Base-by-base conservation (phyloP, 2,888 invertebrate species). In the Rotaria socialis region DNA sequence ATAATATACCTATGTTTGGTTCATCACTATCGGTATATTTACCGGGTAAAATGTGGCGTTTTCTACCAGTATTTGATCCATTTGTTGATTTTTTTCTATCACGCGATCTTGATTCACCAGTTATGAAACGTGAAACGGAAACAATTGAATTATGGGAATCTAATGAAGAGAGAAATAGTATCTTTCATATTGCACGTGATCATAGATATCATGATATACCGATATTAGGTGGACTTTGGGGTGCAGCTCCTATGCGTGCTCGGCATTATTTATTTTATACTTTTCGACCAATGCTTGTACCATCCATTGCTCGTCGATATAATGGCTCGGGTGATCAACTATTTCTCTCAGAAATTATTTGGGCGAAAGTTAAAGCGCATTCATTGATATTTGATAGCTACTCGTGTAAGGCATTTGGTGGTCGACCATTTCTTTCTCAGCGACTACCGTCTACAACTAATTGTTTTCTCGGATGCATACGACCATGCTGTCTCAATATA, bases 1-100 rank as follows among this genome's bases (percentile, higher is more conserved):
- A 67, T 11, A 35, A 35, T 5, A 27, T 67, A 67, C 67, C 67
- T 3, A 0, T 67, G 8, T 67, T 67, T 67, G 67, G 67, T 67
- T 7, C 67, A 67, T 27, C 27, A 67, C 4, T 67, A 16, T 1
- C 35, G 2, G 0, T 14, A 11, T 67, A 67, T 67, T 67, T 67
- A 67, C 67, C 67, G 16, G 67, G 67, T 35, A 67, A 35, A 67
- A 67, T 67, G 67, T 67, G 67, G 67, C 67, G 67, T 35, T 67
- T 67, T 35, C 11, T 35, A 10, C 67, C 67, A 35, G 35, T 67
- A 27, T 35, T 67, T 35, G 67, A 67, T 67, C 67, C 67, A 67
- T 35, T 16, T 16, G 67, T 67, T 67, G 67, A 67, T 35, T 67
- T 14, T 35, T 35, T 27, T 35, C 35, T 67, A 14, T 67, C 67